Conservation (phyloP, 1,140 invertebrate species). For the Formica selysi region DNA sequence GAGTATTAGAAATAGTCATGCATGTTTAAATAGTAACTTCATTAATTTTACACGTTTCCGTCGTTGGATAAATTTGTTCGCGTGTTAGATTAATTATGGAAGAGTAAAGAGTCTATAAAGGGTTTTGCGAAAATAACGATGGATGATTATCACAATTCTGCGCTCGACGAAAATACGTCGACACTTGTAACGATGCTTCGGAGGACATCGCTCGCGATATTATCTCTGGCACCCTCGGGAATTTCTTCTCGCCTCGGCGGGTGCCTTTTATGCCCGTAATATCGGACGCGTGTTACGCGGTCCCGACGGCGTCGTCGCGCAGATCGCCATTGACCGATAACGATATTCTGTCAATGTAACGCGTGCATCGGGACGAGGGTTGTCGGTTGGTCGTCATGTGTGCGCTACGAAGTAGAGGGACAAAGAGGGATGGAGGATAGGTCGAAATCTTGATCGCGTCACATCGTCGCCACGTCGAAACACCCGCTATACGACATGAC, state of each 20-base stretch:
- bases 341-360: constrained; percentile 66
- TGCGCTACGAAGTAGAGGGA: constrained; percentile 25
- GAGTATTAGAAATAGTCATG: neutral
- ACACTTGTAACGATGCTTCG: constrained; percentile 60
- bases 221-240: constrained; percentile 67
- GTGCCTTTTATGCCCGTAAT: constrained; percentile 71
- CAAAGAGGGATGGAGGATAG: constrained; percentile 18
- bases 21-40: neutral
- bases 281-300: constrained; percentile 72
- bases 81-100: constrained; percentile 17
- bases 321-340: constrained; percentile 71
- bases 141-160: constrained; percentile 1
- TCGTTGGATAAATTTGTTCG: neutral
- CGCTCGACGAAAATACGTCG: constrained; percentile 23
- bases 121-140: neutral
- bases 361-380: constrained; percentile 51
- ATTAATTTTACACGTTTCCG: constrained; percentile 13
- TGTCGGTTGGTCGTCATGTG: constrained; percentile 44
- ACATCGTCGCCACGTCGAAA: constrained; percentile 62
- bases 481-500: constrained; percentile 71
- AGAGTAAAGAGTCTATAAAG: neutral
- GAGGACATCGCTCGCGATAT: constrained; percentile 65
- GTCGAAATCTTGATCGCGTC: constrained; percentile 76
- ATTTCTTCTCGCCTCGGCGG: constrained; percentile 70
- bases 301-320: constrained; percentile 31